phyloP scores from a whole-genome alignment of 2,797 vertebrate genomes.

The Danio albolineatus region DNA sequence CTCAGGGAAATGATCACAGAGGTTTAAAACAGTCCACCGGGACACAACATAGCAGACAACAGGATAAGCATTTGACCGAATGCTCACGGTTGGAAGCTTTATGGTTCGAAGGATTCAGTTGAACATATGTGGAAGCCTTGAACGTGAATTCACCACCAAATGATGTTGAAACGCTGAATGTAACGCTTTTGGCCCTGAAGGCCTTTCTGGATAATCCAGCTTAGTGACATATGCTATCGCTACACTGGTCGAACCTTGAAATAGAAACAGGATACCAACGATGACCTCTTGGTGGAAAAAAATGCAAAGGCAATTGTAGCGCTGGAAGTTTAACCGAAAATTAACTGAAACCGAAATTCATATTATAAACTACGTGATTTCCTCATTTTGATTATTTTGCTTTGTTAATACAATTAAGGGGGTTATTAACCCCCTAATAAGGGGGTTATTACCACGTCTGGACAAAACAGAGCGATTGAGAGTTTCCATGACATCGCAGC shows the following conservation, averaged over 20 bases:
- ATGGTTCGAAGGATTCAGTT: background rate
- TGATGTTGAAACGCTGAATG: background rate
- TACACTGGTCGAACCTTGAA: constrained; percentile 16
- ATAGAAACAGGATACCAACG: background rate
- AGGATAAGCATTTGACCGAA: background rate
- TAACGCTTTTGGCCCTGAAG: background rate
- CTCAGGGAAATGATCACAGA: constrained; percentile 3
- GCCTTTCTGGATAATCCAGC: constrained; percentile 16
- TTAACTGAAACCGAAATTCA: no score
- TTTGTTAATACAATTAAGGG: no score
- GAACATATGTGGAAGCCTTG: constrained; percentile 5
- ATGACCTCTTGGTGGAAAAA: background rate
- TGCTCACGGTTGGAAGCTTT: background rate
- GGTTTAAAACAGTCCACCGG: constrained; percentile 10
- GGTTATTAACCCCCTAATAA: no score
- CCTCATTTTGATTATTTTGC: no score
- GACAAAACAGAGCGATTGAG: no score
- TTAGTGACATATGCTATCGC: constrained; percentile 23
- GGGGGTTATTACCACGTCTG: no score
- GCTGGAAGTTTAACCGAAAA: no score
- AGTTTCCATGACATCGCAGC: no score
- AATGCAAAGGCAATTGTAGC: background rate
- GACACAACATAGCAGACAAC: background rate
- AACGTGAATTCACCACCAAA: constrained; percentile 12
- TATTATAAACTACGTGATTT: no score